Percentiles rank a stretch among this genome's conserved stretches.
These are phyloP conservation scores for Smithornis capensis DNA, from an alignment of 2,113 vertebrate genomes.

Conservation along the genomic window DNA sequence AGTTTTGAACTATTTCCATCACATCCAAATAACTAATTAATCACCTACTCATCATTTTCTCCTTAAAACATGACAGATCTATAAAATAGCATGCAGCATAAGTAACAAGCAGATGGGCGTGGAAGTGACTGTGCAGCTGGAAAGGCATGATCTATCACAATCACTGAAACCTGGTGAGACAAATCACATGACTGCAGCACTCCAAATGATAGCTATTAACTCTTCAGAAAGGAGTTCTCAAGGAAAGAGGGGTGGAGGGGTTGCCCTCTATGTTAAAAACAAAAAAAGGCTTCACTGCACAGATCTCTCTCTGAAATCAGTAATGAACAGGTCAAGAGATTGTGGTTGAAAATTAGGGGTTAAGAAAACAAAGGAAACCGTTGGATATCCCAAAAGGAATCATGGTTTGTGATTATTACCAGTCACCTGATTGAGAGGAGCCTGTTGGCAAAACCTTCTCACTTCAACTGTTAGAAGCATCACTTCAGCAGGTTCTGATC, in stretches of 20 bases:
- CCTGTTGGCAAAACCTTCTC: background rate
- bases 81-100: background rate
- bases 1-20: background rate
- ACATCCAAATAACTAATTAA: background rate
- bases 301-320: background rate
- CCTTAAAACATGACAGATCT: background rate
- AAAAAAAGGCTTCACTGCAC: background rate
- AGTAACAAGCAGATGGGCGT: background rate
- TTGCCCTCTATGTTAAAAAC: background rate
- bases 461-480: background rate
- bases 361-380: background rate
- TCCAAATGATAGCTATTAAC: background rate
- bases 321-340: background rate
- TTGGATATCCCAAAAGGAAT: too few species aligned
- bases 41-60: background rate
- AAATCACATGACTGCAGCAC: background rate
- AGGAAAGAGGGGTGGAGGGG: background rate
- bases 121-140: background rate
- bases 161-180: background rate
- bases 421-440: fast-evolving
- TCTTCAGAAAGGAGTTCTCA: background rate
- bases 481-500: background rate
- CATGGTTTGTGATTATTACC: background rate
- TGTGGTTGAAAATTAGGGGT: background rate
- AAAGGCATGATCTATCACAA: background rate